Conservation (phyloP, 92 coral and sea anemone genomes). For the Phenganax subtilis region DNA sequence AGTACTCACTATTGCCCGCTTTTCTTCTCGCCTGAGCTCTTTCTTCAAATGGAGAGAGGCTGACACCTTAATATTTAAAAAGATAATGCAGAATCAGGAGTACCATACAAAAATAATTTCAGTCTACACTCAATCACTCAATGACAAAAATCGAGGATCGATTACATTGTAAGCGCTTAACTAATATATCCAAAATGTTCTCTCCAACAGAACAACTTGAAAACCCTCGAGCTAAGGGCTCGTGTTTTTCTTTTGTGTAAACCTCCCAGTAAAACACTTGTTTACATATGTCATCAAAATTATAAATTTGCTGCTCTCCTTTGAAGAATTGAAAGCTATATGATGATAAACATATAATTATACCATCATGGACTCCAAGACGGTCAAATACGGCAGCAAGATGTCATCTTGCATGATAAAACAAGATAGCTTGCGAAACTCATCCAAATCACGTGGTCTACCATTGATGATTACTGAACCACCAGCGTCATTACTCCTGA, state of each 20-base stretch:
- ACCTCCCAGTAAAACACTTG: too few species aligned
- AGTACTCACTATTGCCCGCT: constrained; percentile 69
- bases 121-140: background rate
- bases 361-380: constrained; percentile 99
- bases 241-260: too few species aligned
- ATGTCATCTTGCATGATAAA: constrained; percentile 99
- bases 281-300: too few species aligned
- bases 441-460: constrained; percentile 73
- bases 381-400: constrained; percentile 82
- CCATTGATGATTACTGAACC: constrained; percentile 90
- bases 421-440: constrained; percentile 97
- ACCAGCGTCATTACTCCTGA: constrained; percentile 73
- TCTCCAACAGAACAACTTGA: background rate
- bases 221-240: too few species aligned
- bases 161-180: too few species aligned
- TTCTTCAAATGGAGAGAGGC: constrained; percentile 87
- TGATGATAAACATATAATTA: background rate
- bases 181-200: too few species aligned
- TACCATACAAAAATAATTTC: background rate
- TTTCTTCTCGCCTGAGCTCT: constrained; percentile 67
- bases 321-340: too few species aligned
- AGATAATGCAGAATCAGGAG: too few species aligned
- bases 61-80: constrained; percentile 66
- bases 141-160: too few species aligned
- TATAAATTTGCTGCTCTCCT: too few species aligned